These are phyloP conservation scores for Tuta absoluta DNA, from an alignment of 2,888 invertebrate species.

Conservation along the genomic window DNA sequence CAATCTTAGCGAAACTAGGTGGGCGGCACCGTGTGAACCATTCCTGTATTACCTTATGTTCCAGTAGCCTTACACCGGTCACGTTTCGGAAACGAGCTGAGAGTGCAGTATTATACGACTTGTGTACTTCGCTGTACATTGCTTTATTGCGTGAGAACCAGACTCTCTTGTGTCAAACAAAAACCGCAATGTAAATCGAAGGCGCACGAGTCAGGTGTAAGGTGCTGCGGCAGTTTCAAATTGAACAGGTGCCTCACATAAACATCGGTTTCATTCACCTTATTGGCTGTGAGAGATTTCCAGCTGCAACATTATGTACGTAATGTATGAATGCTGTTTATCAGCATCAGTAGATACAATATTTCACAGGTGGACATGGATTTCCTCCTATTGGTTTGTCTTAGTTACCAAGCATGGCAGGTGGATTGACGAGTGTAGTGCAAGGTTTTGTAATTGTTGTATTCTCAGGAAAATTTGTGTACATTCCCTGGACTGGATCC, in stretches of 20 bases:
- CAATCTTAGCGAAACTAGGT: neutral
- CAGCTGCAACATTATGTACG: neutral
- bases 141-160: neutral
- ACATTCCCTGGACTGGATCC: no score
- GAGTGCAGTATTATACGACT: neutral
- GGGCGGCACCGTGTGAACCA: neutral
- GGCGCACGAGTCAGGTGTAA: neutral
- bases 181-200: neutral
- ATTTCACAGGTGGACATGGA: no score
- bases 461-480: no score
- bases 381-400: no score
- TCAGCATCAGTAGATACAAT: neutral
- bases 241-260: conserved; percentile 1
- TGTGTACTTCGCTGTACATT: neutral
- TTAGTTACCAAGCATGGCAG: no score
- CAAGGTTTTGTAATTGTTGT: no score
- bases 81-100: neutral
- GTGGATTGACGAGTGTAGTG: no score
- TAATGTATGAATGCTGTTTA: neutral
- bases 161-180: neutral
- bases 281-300: conserved; percentile 2
- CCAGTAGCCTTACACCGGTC: neutral
- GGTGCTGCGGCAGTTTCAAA: neutral
- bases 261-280: neutral
- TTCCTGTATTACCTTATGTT: neutral